Base-by-base conservation (phyloP, 2,113 vertebrate genomes). In the Oryzias javanicus region DNA sequence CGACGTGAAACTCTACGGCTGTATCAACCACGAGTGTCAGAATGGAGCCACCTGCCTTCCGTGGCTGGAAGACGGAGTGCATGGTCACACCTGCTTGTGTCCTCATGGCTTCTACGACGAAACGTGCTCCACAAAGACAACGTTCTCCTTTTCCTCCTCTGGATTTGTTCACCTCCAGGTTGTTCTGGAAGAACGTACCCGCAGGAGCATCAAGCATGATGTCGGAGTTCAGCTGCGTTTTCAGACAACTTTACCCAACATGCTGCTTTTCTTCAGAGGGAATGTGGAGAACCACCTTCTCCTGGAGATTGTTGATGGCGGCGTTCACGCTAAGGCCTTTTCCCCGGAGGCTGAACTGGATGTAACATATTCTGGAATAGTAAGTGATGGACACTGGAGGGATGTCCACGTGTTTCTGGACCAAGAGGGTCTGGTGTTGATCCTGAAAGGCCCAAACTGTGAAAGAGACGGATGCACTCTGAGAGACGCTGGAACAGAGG, bases 321-420 rank as follows among this genome's bases (percentile, higher is more conserved):
- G 74, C 8, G 90, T 98, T 52, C 87, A 64, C 0, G 91, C 85
- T 16, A 86, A 78, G 74, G 81, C 70, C 1, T 63, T 77, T 42
- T 90, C 81, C 24, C 84, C 82, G 3, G 82, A 65, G 4, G 74
- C 74, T 20, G 71, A 80, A 17, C 48, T 88, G 35, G 67, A 84
- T 17, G 82, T 76, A 3, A 49, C 46, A 1, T 87, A 89, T 60
- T 42, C 63, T n/a, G 80, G 55, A 0, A 41, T 70, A 47, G 87
- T 95, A 2, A 90, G 85, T 1, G 94, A 97, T 0, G 93, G 94
- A n/a, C 86, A 64, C 3, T 98, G 96, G 96, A 82, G 94, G 56
- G 87, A 84, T 12, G 87, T 72, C 4, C 89, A 90, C 24, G 86
- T 88, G 4, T 79, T 61, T 12, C 15, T 83, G 42, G 66, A 79